Evolutionary conservation across 2,797 vertebrate species (phyloP).

Genomic region (Squalus acanthias): DNA sequence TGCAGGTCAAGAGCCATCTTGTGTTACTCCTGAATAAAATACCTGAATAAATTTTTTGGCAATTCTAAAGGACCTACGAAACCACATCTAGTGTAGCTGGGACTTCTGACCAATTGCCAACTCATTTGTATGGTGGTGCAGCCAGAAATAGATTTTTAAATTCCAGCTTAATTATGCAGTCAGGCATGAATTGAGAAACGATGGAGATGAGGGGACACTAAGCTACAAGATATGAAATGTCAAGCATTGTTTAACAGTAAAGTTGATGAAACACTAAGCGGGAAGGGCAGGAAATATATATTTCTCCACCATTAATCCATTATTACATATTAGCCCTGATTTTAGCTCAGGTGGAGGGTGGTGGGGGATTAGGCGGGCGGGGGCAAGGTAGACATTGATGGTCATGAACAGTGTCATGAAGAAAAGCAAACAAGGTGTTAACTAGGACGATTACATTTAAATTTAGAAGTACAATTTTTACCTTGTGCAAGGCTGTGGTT

Average conservation of each 20-base stretch:
- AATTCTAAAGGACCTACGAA: neutral
- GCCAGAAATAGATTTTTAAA: neutral
- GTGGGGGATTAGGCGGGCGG: neutral
- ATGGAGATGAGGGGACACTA: neutral
- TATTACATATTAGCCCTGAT: neutral
- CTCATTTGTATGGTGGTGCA: neutral
- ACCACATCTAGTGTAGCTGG: neutral
- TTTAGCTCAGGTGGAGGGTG: neutral
- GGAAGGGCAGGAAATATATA: neutral
- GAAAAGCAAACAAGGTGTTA: neutral
- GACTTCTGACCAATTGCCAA: neutral
- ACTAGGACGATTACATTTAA: neutral
- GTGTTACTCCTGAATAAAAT: neutral
- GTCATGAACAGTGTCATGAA: neutral
- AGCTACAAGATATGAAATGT: neutral
- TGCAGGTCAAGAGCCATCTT: neutral
- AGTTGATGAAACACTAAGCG: neutral
- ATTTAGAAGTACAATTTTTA: neutral
- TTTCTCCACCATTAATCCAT: neutral
- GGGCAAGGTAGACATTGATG: neutral
- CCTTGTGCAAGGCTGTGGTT: neutral
- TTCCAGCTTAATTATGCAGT: neutral
- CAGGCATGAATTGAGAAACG: neutral
- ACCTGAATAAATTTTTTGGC: neutral
- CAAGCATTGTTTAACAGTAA: neutral